phyloP scores from a whole-genome alignment of 2,888 invertebrate genomes.

The Xestia c-nigrum region DNA sequence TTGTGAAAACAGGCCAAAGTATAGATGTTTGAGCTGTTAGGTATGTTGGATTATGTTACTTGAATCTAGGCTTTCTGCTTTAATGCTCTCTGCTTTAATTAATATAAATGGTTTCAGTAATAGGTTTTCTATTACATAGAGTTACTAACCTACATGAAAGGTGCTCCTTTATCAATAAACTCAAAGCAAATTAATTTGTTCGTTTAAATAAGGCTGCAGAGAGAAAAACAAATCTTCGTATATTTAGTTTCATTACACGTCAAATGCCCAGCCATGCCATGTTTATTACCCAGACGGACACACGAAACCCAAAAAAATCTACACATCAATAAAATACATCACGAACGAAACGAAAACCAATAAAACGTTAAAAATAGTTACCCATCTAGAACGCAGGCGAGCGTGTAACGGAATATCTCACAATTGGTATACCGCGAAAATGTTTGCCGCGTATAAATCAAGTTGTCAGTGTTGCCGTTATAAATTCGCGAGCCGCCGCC shows the following conservation, averaged over 20 bases:
- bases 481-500: constrained; percentile 84
- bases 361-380: constrained; percentile 84
- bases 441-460: constrained; percentile 86
- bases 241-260: background rate
- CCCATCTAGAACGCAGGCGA: constrained; percentile 75
- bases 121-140: background rate
- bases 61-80: background rate
- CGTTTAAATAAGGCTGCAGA: background rate
- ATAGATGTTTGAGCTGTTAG: background rate
- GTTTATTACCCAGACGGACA: constrained; percentile 25
- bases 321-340: constrained; percentile 71
- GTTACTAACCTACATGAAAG: background rate
- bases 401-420: constrained; percentile 82
- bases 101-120: background rate
- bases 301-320: constrained; percentile 45
- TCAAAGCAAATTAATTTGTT: background rate
- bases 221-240: background rate
- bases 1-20: background rate
- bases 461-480: constrained; percentile 87
- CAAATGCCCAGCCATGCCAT: too few relatives aligned
- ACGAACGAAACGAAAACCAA: constrained; percentile 78
- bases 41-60: background rate
- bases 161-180: background rate
- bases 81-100: background rate
- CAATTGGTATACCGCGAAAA: constrained; percentile 77